Evolutionary conservation across 2,113 vertebrate genomes (phyloP).

Genomic region (Callaeas wilsoni): DNA sequence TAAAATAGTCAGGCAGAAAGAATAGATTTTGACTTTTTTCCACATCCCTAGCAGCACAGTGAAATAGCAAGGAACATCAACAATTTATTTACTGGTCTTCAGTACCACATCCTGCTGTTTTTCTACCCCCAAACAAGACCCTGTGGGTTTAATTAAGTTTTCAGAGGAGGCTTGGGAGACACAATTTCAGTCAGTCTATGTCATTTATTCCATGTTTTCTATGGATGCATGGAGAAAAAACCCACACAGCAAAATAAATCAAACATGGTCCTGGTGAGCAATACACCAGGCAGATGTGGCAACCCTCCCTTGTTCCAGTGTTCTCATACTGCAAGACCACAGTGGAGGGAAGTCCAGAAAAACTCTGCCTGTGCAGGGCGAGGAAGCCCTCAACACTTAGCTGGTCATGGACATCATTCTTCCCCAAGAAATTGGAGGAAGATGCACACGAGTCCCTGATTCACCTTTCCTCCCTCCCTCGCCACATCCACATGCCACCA

Average conservation of each 20-base stretch:
- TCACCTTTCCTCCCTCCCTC: not conserved
- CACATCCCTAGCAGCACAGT: not conserved
- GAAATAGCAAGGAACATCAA: not conserved
- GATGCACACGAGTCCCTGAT: rapidly evolving
- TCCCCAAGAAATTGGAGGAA: not conserved
- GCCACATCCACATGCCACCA: not conserved
- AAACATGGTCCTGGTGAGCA: not conserved
- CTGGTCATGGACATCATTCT: not conserved
- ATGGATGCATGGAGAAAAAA: not conserved
- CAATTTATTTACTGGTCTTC: conserved; percentile 50
- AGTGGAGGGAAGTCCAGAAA: not conserved
- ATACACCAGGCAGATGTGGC: not conserved
- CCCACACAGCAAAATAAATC: not conserved
- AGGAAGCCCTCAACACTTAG: not conserved
- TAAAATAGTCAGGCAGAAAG: conserved; percentile 35
- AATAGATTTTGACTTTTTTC: not conserved
- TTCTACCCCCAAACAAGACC: conserved; percentile 51
- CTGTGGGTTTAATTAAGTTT: conserved; percentile 56
- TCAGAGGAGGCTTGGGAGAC: conserved; percentile 25
- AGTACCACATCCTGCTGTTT: conserved; percentile 6
- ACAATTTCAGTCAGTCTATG: conserved; percentile 9
- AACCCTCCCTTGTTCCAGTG: not conserved
- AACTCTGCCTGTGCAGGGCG: not conserved
- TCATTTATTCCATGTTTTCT: conserved; percentile 25
- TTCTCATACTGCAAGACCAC: not conserved